These are phyloP conservation scores for Lampropteryx suffumata DNA, from an alignment of 2,888 invertebrate genomes.

Conservation along the genomic window DNA sequence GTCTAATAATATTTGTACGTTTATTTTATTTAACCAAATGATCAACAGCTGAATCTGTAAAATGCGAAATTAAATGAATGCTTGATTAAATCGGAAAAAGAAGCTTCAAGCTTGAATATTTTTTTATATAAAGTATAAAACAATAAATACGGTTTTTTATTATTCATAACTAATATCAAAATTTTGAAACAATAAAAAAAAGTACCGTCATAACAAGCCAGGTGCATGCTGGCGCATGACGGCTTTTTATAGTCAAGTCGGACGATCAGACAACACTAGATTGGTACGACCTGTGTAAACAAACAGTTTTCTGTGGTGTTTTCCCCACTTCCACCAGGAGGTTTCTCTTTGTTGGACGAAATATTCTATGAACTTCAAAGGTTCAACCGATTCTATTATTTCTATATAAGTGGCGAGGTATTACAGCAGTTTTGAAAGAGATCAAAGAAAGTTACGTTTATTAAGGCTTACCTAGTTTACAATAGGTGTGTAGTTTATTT, in stretches of 20 bases:
- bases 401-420: slow-evolving; percentile 13
- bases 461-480: not conserved
- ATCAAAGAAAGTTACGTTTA: slow-evolving; percentile 16
- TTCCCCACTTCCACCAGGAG: slow-evolving; percentile 35
- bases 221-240: no score
- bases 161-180: no score
- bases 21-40: no score
- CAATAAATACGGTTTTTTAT: no score
- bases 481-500: not conserved
- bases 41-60: no score
- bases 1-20: no score
- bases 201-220: no score
- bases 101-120: no score
- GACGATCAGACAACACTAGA: slow-evolving; percentile 8
- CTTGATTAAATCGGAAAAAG: no score
- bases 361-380: slow-evolving; percentile 42
- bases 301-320: slow-evolving; percentile 41
- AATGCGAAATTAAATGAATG: no score
- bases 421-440: slow-evolving; percentile 7
- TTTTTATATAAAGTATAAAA: no score
- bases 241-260: not conserved
- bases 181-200: no score
- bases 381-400: slow-evolving; percentile 21
- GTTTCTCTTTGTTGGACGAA: slow-evolving; percentile 44
- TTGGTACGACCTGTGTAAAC: slow-evolving; percentile 51